Base-by-base conservation (phyloP, 2,888 invertebrate genomes). In the Lottia gigantea region DNA sequence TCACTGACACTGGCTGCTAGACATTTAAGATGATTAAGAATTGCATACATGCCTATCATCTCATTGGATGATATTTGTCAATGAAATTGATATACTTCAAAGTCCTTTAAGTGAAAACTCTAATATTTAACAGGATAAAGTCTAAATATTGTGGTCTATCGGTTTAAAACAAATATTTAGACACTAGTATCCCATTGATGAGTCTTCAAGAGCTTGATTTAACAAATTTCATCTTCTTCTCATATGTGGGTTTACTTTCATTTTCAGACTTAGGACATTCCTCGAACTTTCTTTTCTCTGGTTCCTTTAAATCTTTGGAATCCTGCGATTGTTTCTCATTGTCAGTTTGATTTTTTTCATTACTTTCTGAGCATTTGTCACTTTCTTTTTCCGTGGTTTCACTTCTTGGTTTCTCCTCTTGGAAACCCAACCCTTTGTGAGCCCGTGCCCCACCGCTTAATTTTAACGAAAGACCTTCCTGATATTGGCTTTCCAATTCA, bases 341-440 rank as follows among this genome's bases (percentile, higher is more conserved):
- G 11, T 73, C 70, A 25, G 19, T 71, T 46, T 71, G 71, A 16
- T 63, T 63, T 14, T 71, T 76, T 31, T 70, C 31, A 49, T 71
- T 71, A 8, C 40, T 45, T 23, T 64, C 64, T 15, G 65, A 71
- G 26, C 62, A 66, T 64, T 68, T 71, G 11, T 66, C 65, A 47
- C 11, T 26, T 26, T 55, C 62, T 55, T 19, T 23, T 47, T 45
- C 47, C 15, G 65, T 64, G 16, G n/a, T 11, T 8, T 64, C 65
- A 46, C n/a, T 45, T 16, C n/a, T 66, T 65, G 67, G 63, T 8
- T 68, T 62, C 15, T 46, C 67, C 12, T 65, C 61, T 23, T 80
- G 78, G 75, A 82, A 87, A 0, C 88, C 88, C 2, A 88, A 81
- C 4, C 88, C 88, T 31, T 79, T 75, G 71, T 88, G 86, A 46